phyloP scores from a whole-genome alignment of 2,797 vertebrate species.

The Sebastes hopkinsi region DNA sequence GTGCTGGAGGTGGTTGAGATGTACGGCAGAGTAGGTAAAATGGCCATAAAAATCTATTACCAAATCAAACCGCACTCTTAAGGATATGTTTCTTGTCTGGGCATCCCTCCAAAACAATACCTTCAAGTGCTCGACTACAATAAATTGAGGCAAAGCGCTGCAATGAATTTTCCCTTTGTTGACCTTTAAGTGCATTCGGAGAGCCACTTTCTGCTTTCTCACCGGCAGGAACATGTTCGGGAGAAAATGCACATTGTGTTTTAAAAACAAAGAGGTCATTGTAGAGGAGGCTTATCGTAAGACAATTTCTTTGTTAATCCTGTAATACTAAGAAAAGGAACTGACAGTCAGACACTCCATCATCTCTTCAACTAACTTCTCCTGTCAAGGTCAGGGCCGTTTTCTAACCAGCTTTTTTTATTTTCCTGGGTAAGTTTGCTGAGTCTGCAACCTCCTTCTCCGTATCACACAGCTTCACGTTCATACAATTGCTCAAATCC shows the following conservation, averaged over 20 bases:
- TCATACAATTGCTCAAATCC: conserved; percentile 30
- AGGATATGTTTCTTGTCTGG: conserved; percentile 72
- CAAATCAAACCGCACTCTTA: conserved; percentile 73
- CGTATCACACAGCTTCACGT: conserved; percentile 23
- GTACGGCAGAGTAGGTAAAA: conserved; percentile 64
- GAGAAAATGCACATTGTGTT: conserved; percentile 24
- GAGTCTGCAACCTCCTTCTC: conserved; percentile 34
- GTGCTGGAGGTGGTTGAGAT: conserved; percentile 52
- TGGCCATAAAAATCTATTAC: conserved; percentile 72
- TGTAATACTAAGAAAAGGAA: neutral
- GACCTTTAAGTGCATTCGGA: conserved; percentile 60
- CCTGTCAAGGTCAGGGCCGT: conserved; percentile 21
- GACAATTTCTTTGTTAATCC: conserved; percentile 10
- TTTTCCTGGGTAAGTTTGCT: conserved; percentile 25
- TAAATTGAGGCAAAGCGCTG: conserved; percentile 62
- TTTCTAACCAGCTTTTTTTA: neutral
- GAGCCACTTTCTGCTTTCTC: conserved; percentile 20
- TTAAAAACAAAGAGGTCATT: conserved; percentile 8
- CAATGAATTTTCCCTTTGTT: conserved; percentile 60
- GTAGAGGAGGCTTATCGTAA: neutral
- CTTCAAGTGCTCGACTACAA: conserved; percentile 58
- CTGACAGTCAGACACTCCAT: neutral
- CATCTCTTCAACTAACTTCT: conserved; percentile 9
- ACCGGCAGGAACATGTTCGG: conserved; percentile 5
- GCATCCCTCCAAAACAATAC: conserved; percentile 77